These are phyloP conservation scores for Erythrocebus patas DNA, from an alignment of 2,113 vertebrate species.

Conservation along the genomic window DNA sequence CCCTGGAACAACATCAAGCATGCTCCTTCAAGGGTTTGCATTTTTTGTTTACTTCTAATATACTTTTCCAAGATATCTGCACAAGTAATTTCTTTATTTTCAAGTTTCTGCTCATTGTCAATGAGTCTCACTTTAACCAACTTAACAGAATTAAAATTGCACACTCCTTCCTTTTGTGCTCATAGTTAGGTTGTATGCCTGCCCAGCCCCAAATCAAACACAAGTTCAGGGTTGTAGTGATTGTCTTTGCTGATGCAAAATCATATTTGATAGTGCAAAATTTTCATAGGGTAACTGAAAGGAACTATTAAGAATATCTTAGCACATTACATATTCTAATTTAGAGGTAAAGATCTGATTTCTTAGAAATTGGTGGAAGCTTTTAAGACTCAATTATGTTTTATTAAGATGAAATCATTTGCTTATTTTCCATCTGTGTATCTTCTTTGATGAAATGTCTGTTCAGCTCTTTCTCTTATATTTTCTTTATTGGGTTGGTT, in stretches of 20 bases:
- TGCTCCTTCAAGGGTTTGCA: neutral
- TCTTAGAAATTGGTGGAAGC: neutral
- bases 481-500: neutral
- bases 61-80: neutral
- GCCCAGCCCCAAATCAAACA: neutral
- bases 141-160: neutral
- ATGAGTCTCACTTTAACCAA: neutral
- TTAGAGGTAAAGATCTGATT: neutral
- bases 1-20: accelerated
- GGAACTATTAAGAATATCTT: neutral
- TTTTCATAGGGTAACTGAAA: neutral
- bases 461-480: neutral
- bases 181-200: neutral
- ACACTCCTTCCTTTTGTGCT: neutral
- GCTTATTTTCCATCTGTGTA: neutral
- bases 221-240: neutral
- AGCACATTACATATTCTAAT: neutral
- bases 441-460: neutral
- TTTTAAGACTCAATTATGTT: neutral
- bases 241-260: neutral
- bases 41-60: neutral
- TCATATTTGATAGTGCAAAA: neutral
- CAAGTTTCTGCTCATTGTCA: neutral
- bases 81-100: neutral
- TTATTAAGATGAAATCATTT: neutral